phyloP scores from a whole-genome alignment of 2,797 vertebrate species.

The Ambastaia sidthimunki region DNA sequence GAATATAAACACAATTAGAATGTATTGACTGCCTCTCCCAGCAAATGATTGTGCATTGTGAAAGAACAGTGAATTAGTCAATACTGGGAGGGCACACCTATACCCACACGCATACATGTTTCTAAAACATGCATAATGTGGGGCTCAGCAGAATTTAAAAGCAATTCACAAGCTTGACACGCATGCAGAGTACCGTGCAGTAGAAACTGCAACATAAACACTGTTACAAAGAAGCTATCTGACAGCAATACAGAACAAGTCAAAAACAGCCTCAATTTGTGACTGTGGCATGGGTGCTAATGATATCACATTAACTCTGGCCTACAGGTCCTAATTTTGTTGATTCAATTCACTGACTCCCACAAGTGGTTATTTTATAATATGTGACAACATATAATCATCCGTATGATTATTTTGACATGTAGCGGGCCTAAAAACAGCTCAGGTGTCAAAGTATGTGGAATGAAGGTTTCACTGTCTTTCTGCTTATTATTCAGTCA shows the following conservation, averaged over 20 bases:
- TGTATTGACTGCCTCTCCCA: conserved; percentile 16
- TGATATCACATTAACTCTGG: conserved; percentile 21
- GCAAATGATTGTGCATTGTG: conserved; percentile 9
- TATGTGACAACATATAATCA: conserved; percentile 20
- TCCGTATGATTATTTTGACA: conserved; percentile 9
- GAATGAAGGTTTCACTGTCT: background rate
- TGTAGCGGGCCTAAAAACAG: background rate
- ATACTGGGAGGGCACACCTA: conserved; percentile 15
- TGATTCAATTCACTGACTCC: conserved; percentile 17
- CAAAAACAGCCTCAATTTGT: conserved; percentile 10
- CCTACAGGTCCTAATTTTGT: conserved; percentile 10
- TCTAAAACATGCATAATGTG: conserved; percentile 17
- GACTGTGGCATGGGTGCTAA: conserved; percentile 3
- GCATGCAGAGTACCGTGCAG: conserved; percentile 20
- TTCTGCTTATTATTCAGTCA: conserved; percentile 13
- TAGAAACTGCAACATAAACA: conserved; percentile 20
- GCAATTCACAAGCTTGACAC: conserved; percentile 3
- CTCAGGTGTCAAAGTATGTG: conserved; percentile 18
- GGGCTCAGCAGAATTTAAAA: conserved; percentile 26
- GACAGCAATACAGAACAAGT: conserved; percentile 4
- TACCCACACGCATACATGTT: background rate
- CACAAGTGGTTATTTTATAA: conserved; percentile 11
- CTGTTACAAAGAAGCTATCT: conserved; percentile 1
- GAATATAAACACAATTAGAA: conserved; percentile 40
- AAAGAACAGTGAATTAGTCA: conserved; percentile 21